Percentiles rank a stretch among this genome's conserved stretches.
Conservation (phyloP, 2,888 invertebrate species). For the Tetanocera ferruginea region DNA sequence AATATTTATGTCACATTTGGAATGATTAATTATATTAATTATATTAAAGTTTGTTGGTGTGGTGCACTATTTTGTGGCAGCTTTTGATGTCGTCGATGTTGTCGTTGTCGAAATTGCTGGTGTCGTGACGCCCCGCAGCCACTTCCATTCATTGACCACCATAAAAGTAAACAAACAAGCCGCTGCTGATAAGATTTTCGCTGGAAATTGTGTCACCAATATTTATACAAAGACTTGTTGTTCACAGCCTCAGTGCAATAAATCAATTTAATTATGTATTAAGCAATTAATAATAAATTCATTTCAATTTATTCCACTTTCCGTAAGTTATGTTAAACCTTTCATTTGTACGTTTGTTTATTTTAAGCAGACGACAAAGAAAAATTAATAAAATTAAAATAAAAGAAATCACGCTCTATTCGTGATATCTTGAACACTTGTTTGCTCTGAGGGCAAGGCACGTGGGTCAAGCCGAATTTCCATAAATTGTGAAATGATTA, state of each 20-base stretch:
- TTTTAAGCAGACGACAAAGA: too few relatives aligned
- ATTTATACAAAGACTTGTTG: not conserved
- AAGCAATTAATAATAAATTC: slow-evolving; percentile 32
- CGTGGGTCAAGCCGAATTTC: too few relatives aligned
- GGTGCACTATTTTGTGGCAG: too few relatives aligned
- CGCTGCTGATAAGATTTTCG: not conserved
- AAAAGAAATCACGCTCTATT: too few relatives aligned
- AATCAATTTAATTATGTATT: slow-evolving; percentile 20
- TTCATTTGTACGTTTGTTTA: not conserved
- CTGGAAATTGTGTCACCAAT: slow-evolving; percentile 14
- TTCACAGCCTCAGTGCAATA: not conserved
- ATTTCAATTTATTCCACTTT: not conserved
- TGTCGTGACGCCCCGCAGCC: not conserved
- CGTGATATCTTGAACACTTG: too few relatives aligned
- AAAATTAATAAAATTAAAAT: too few relatives aligned
- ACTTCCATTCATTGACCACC: not conserved
- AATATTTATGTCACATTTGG: slow-evolving; percentile 3
- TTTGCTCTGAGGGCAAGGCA: too few relatives aligned
- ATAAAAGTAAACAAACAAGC: too few relatives aligned
- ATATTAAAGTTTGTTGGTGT: too few relatives aligned
- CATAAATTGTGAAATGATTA: too few relatives aligned
- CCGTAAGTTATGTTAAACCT: too few relatives aligned
- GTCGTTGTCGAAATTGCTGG: not conserved
- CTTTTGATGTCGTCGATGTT: too few relatives aligned
- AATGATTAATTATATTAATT: slow-evolving; percentile 9